phyloP scores from a whole-genome alignment of 2,888 invertebrate genomes.

The Plagodis pulveraria region DNA sequence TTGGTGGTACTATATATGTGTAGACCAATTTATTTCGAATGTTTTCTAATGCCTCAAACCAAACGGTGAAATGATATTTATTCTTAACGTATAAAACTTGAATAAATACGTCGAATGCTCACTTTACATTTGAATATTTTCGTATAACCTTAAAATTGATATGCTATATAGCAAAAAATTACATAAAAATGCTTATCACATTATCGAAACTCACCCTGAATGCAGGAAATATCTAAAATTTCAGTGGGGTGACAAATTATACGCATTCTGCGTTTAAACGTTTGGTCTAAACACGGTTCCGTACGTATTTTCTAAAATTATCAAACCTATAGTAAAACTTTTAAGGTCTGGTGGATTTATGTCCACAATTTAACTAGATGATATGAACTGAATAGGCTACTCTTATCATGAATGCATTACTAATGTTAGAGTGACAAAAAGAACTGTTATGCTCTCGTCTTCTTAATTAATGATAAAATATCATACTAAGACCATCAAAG shows the following conservation, averaged over 20 bases:
- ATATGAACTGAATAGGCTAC: no score
- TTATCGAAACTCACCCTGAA: no score
- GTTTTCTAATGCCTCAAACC: background rate
- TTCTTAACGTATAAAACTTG: background rate
- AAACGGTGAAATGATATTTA: background rate
- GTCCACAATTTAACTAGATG: no score
- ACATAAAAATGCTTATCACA: no score
- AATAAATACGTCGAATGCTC: background rate
- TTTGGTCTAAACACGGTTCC: constrained; percentile 28
- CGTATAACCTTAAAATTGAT: background rate
- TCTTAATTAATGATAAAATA: no score
- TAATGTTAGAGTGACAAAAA: constrained; percentile 13
- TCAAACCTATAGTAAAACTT: constrained; percentile 25
- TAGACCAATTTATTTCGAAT: background rate
- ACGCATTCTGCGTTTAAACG: constrained; percentile 25
- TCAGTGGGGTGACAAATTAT: constrained; percentile 7
- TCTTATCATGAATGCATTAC: constrained; percentile 23
- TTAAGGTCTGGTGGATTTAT: constrained; percentile 16
- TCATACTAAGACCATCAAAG: no score
- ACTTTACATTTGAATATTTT: constrained; percentile 2
- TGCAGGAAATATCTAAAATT: constrained; percentile 4
- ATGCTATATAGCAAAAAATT: background rate
- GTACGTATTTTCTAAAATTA: constrained; percentile 24
- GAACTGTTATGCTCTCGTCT: no score
- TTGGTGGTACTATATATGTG: no score